Evolutionary conservation across 2,797 vertebrate genomes (phyloP).

Genomic region (Arctocebus calabarensis): DNA sequence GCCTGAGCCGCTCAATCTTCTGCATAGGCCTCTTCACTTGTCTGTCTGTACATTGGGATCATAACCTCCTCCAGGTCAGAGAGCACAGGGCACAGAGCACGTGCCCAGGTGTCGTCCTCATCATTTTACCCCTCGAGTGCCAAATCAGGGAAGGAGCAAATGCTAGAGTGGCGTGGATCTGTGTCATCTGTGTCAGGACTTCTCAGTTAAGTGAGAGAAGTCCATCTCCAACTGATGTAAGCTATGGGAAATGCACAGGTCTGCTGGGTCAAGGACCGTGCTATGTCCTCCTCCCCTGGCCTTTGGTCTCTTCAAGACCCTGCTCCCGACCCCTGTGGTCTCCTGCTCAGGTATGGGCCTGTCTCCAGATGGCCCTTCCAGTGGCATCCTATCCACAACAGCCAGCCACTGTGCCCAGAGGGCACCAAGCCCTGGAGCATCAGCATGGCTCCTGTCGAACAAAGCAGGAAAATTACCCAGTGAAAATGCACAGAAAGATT

Average conservation of each 20-base stretch:
- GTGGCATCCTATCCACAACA: no score
- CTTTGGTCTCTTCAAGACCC: background rate
- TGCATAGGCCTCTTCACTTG: background rate
- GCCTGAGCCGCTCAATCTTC: background rate
- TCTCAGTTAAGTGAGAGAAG: background rate
- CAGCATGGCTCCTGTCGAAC: background rate
- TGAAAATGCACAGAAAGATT: rapidly evolving
- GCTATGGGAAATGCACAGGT: background rate
- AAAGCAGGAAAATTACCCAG: background rate
- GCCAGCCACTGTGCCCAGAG: background rate
- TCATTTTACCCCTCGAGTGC: background rate
- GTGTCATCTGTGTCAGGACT: rapidly evolving
- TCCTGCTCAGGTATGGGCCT: background rate
- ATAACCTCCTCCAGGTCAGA: background rate
- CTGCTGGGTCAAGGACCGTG: background rate
- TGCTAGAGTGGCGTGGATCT: background rate
- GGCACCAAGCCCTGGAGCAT: background rate
- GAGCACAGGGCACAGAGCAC: rapidly evolving
- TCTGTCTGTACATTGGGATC: rapidly evolving
- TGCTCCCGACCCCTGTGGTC: background rate
- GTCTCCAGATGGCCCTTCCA: background rate
- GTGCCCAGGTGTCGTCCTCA: background rate
- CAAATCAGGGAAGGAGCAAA: background rate
- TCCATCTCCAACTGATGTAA: background rate
- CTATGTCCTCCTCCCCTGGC: background rate